Evolutionary conservation across 2,797 vertebrate genomes (phyloP), one percentile per base, ranked within the genome.

Genomic region (Pampus argenteus): DNA sequence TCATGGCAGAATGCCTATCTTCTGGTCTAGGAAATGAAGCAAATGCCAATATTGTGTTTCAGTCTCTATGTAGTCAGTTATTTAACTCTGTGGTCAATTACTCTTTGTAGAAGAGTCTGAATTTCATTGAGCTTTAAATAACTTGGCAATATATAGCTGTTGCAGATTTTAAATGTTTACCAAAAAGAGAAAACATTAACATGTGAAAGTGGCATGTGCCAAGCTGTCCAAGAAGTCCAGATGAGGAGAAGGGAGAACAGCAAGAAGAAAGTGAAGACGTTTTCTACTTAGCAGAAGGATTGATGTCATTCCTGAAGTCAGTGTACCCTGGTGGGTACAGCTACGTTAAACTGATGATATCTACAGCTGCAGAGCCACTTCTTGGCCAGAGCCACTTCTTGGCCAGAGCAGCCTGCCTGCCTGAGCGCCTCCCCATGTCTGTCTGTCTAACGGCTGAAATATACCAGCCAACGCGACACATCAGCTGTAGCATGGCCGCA

Each of bases 91-190:
- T 40, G 78, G 66, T 77, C 31, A 54, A 70, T 42, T 48, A 52
- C 23, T 34, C 73, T 71, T 63, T 60, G 20, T 50, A 77, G 68
- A 60, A 8, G 49, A 66, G 65, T 68, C 73, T 83, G 79, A 36
- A 66, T 84, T 81, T 66, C 61, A 76, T 54, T 79, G 36, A 79
- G 74, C 61, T 67, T 81, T 81, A 74, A 85, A 84, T 28, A 62
- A 54, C 73, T 74, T 54, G 79, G 58, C 49, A 69, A 61, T 17
- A 61, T 17, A 56, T 34, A 44, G 63, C 81, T 81, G 82, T 76
- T 79, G 57, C 26, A 81, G 45, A 77, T 83, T 76, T 82, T 40
- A 65, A 63, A 14, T 65, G 64, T 67, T 64, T 60, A 60, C 48
- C 70, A 49, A 61, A 25, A 54, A 59, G 17, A 60, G 31, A 66